Conservation (phyloP, 2,113 vertebrate genomes). For the Leptodactylus fuscus region DNA sequence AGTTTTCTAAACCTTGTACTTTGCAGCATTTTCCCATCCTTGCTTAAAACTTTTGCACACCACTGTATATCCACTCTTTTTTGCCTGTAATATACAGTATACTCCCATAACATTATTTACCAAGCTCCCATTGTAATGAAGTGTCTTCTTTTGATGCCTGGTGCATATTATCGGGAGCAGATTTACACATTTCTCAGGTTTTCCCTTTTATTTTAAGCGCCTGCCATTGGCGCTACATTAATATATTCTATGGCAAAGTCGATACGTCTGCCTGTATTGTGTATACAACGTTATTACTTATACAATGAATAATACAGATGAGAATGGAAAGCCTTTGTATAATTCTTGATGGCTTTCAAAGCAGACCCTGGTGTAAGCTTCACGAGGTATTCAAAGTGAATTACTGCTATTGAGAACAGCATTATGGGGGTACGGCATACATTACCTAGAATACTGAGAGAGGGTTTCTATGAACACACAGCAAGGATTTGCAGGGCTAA, state of each 20-base stretch:
- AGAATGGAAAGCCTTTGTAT: not conserved
- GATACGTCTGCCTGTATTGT: not conserved
- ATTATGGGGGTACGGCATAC: not conserved
- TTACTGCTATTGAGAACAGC: not conserved
- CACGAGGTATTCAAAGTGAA: conserved; percentile 1
- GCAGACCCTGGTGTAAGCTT: not conserved
- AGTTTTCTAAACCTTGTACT: too few species aligned
- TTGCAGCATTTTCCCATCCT: too few species aligned
- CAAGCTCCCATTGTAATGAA: not conserved
- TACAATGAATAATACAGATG: conserved; percentile 2
- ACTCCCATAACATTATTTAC: not conserved
- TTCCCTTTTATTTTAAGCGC: not conserved
- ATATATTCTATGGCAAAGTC: not conserved
- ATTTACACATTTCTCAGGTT: not conserved
- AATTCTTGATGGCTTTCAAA: not conserved
- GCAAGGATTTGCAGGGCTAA: not conserved
- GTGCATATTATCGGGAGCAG: not conserved
- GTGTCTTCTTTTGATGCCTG: not conserved
- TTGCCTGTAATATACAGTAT: too few species aligned
- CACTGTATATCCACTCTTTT: too few species aligned
- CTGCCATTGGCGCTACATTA: not conserved
- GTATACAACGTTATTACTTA: not conserved
- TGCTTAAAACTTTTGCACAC: too few species aligned
- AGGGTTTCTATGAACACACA: not conserved
- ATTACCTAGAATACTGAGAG: not conserved